Evolutionary conservation across 2,797 vertebrate species (phyloP), one percentile per base, ranked within the genome.

Genomic region (Megaceryle alcyon): DNA sequence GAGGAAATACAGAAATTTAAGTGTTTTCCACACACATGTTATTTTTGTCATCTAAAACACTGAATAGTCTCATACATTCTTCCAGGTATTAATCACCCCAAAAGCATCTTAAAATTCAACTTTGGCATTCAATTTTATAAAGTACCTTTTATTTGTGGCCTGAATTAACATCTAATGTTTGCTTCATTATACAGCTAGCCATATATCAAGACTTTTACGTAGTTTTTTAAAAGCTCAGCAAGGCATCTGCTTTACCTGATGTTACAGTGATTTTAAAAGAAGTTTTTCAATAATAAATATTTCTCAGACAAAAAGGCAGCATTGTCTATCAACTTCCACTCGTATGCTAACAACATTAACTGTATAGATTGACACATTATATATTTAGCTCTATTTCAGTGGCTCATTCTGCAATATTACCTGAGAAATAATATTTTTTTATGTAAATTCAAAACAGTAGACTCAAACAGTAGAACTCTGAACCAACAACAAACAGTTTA

Each of bases 71-170:
- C 29, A 26, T 8, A n/a, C 5, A 6, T 77, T 73, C 48, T 51
- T 77, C 26, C 21, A 72, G 37, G 20, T 56, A 75, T 92, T 73
- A 92, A 89, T 85, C 53, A 92, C 23, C 61, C 54, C 46, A 71
- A 72, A 31, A 94, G 18, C 53, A 70, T 29, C 72, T 96, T 92
- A 61, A 66, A 70, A 91, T 81, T 90, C 51, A 90, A 82, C 72
- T 70, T 88, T 63, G 15, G 53, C n/a, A 75, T 66, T 87, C 53
- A 53, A 53, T 61, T 80, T 89, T 60, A 51, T 53, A 51, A 57
- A 83, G 77, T 14, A 72, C 35, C 25, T 87, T 87, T 82, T 76
- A 65, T 68, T 85, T 22, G 6, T 78, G 64, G 68, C 71, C 66
- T 87, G 37, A 86, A 88, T 91, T 75, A 86, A 59, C 65, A 79